phyloP scores from a whole-genome alignment of 2,888 invertebrate species.

The Lomographa bimaculata region DNA sequence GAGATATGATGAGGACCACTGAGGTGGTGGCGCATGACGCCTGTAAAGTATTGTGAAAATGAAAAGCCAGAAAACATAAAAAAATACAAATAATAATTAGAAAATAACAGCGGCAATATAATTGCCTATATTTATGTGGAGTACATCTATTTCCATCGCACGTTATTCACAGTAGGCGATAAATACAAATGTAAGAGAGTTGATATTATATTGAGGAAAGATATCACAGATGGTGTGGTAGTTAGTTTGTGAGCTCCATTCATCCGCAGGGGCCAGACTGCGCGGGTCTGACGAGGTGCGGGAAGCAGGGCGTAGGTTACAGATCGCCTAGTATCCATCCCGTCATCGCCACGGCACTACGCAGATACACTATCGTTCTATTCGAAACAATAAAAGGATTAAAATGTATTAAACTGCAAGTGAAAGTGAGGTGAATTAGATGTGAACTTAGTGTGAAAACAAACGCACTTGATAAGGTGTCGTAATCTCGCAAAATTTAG shows the following conservation, averaged over 20 bases:
- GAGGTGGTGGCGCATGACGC: no score
- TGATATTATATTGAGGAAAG: constrained; percentile 58
- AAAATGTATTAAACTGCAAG: constrained; percentile 6
- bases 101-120: constrained; percentile 25
- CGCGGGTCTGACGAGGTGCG: constrained; percentile 54
- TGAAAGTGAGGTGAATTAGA: constrained; percentile 18
- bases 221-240: constrained; percentile 7
- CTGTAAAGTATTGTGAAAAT: no score
- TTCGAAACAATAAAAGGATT: constrained; percentile 8
- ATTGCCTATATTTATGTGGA: constrained; percentile 57
- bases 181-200: constrained; percentile 62
- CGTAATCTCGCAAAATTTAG: background rate
- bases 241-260: constrained; percentile 49
- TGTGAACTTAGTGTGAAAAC: constrained; percentile 11
- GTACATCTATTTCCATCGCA: constrained; percentile 68
- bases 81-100: constrained; percentile 21
- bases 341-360: constrained; percentile 44
- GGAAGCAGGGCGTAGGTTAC: constrained; percentile 46
- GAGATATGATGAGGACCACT: no score
- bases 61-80: constrained; percentile 9
- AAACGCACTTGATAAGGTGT: no score
- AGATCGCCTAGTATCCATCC: constrained; percentile 64
- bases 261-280: constrained; percentile 70
- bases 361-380: constrained; percentile 30
- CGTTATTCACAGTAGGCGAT: constrained; percentile 62